phyloP scores from a whole-genome alignment of 2,797 vertebrate genomes.

The Pseudopleuronectes americanus region DNA sequence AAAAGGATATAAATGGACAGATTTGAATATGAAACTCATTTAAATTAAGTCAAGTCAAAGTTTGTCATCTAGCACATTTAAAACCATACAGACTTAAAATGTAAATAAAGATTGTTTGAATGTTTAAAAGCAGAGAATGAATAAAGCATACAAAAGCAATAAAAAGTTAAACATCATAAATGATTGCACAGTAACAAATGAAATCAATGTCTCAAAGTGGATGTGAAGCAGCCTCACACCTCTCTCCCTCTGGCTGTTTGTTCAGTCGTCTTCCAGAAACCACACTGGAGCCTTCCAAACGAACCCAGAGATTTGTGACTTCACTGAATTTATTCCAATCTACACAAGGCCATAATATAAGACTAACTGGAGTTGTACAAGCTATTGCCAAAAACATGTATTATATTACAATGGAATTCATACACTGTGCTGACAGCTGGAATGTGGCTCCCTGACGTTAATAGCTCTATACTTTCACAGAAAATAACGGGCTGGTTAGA shows the following conservation, averaged over 20 bases:
- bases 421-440: conserved; percentile 47
- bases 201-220: no score
- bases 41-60: no score
- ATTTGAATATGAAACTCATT: no score
- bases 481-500: conserved; percentile 55
- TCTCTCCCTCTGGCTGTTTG: conserved; percentile 18
- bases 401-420: conserved; percentile 57
- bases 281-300: conserved; percentile 12
- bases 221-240: conserved; percentile 1
- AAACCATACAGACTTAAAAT: no score
- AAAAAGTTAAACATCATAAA: no score
- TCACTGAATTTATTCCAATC: conserved; percentile 39
- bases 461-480: conserved; percentile 54
- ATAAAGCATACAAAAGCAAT: no score
- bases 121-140: no score
- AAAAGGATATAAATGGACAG: no score
- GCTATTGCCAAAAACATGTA: conserved; percentile 49
- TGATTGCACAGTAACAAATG: no score
- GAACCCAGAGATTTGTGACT: conserved; percentile 43
- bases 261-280: conserved; percentile 16
- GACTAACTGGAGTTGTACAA: conserved; percentile 50
- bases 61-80: no score
- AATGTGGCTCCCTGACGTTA: conserved; percentile 59
- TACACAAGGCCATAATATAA: conserved; percentile 22
- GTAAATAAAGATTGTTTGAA: no score